phyloP scores from a whole-genome alignment of 2,888 invertebrate species.

The Nudaria mundana region DNA sequence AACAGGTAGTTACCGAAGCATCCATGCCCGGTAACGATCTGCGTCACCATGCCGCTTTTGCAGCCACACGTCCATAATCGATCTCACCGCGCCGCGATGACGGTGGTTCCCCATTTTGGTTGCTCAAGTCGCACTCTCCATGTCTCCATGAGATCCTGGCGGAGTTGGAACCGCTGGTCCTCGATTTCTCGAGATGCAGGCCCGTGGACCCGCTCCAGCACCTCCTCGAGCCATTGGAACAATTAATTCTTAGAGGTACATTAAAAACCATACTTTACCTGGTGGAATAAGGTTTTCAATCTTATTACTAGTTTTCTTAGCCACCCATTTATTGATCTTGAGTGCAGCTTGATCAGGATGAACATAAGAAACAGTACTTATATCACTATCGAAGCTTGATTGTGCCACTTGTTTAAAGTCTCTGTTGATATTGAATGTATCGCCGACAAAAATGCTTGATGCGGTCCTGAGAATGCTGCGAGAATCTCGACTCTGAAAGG shows the following conservation, averaged over 20 bases:
- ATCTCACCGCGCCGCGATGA: too few relatives aligned
- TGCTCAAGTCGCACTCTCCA: too few relatives aligned
- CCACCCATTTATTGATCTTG: slow-evolving; percentile 88
- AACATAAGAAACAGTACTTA: slow-evolving; percentile 78
- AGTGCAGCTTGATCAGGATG: slow-evolving; percentile 66
- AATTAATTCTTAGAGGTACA: background rate
- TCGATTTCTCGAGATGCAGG: too few relatives aligned
- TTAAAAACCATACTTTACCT: slow-evolving; percentile 69
- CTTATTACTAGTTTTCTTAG: slow-evolving; percentile 83
- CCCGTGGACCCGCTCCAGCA: too few relatives aligned
- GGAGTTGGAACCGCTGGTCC: too few relatives aligned
- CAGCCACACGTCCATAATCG: too few relatives aligned
- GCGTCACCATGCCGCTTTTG: too few relatives aligned
- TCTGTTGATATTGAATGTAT: slow-evolving; percentile 48
- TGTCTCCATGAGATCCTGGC: too few relatives aligned
- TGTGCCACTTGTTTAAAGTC: slow-evolving; percentile 54
- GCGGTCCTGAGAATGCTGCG: slow-evolving; percentile 59
- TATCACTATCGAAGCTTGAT: slow-evolving; percentile 77
- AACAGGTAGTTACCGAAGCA: too few relatives aligned
- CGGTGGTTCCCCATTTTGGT: too few relatives aligned
- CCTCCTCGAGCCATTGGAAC: too few relatives aligned
- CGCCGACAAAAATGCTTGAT: slow-evolving; percentile 59
- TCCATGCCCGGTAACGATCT: too few relatives aligned
- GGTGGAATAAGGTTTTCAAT: slow-evolving; percentile 82
- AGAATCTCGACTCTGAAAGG: slow-evolving; percentile 57